Evolutionary conservation across 1,140 invertebrate species (phyloP).

Genomic region (Mamestra configurata): DNA sequence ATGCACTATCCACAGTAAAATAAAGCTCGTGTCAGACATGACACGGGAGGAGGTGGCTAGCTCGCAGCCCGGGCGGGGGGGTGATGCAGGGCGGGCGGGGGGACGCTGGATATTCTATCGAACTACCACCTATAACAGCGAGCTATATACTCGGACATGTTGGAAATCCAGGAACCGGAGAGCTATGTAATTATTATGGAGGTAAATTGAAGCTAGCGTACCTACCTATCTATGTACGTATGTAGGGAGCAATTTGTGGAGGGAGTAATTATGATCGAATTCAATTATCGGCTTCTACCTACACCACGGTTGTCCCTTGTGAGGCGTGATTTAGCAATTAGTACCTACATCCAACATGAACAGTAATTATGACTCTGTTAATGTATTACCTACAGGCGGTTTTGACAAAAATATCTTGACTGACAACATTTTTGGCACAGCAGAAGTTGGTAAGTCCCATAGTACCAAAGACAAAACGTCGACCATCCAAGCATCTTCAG

Average conservation of each 20-base stretch:
- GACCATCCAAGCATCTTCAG: no score
- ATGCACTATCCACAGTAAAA: conserved; percentile 35
- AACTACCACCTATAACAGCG: conserved; percentile 15
- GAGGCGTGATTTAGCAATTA: no score
- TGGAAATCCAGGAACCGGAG: conserved; percentile 24
- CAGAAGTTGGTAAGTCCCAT: no score
- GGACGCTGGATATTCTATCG: conserved; percentile 22
- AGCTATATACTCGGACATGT: conserved; percentile 12
- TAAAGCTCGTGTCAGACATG: conserved; percentile 24
- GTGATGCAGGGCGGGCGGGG: neutral
- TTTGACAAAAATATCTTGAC: no score
- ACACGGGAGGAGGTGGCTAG: conserved; percentile 28
- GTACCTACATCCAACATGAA: neutral
- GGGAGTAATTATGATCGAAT: conserved; percentile 1
- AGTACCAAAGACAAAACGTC: no score
- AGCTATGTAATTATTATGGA: neutral
- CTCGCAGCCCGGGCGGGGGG: conserved; percentile 24
- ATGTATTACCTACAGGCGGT: no score
- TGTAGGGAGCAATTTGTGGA: neutral
- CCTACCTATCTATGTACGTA: neutral
- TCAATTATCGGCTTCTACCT: neutral
- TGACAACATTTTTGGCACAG: no score
- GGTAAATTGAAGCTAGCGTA: neutral
- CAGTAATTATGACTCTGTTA: neutral
- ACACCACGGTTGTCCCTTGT: neutral